Base-by-base conservation (phyloP, 2,888 invertebrate species). In the Eudasyphora cyanicolor region DNA sequence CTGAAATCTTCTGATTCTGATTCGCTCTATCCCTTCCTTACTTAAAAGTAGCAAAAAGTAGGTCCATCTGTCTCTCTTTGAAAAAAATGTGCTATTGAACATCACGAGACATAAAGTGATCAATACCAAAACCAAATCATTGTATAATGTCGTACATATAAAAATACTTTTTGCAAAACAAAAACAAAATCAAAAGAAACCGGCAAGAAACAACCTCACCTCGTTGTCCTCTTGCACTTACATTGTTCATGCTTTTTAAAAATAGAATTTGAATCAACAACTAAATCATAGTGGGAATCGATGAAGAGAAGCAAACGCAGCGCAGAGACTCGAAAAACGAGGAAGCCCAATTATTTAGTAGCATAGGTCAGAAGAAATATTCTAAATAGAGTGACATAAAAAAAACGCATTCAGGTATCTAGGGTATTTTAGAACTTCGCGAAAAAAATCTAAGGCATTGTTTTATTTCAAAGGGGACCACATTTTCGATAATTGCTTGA, bases 101-200 rank as follows among this genome's bases (percentile, higher is more conserved):
- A 75, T 74, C 60, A 67, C 29, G 64, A 64, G 27, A 57, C 57
- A n/a, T n/a, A 57, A 64, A 51, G 54, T 60, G 54, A 32, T 74
- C 27, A 35, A 38, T 57, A 32, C 2, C 1, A 51, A 51, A 51
- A 21, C 49, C 5, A 19, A n/a, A n/a, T n/a, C n/a, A n/a, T n/a
- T n/a, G n/a, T n/a, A n/a, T n/a, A n/a, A n/a, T n/a, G n/a, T n/a
- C n/a, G n/a, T n/a, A n/a, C n/a, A 6, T 49, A 51, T 14, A 21
- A 51, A 51, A 19, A 49, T 49, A 45, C n/a, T 8, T 45, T 7
- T 45, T 14, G 12, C 45, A 49, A 49, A 6, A 21, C 24, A 24
- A n/a, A n/a, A n/a, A n/a, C n/a, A n/a, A n/a, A 51, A 51, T 51
- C 10, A 24, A 51, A 3, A 8, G 17, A 21, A 21, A 45, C 2